A percentile compares a stretch with the other conserved stretches of the same genome.
Evolutionary conservation across 1,140 invertebrate genomes (phyloP).

Genomic region (Caenorhabditis remanei): DNA sequence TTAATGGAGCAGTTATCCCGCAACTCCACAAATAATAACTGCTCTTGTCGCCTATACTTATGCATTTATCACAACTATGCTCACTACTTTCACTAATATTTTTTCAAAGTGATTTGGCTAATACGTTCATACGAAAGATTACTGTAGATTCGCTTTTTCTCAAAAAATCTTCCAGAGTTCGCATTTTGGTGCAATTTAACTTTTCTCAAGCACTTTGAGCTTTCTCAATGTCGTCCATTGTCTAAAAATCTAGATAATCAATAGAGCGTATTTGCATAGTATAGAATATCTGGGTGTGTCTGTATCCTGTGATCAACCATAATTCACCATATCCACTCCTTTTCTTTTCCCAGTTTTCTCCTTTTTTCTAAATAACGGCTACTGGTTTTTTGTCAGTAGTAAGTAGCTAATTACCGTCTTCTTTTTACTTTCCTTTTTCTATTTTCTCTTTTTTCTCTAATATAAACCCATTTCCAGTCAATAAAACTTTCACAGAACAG

Average conservation of each 20-base stretch:
- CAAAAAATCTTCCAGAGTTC: too few species aligned
- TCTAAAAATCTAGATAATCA: too few species aligned
- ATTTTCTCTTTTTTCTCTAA: background rate
- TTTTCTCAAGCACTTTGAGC: too few species aligned
- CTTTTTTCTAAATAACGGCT: background rate
- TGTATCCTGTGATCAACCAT: conserved; percentile 11
- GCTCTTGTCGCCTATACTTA: conserved; percentile 16
- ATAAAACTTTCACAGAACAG: too few species aligned
- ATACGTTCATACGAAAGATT: too few species aligned
- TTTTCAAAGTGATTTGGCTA: background rate
- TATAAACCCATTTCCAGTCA: background rate
- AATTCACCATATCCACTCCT: background rate
- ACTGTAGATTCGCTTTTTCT: too few species aligned
- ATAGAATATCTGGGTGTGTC: background rate
- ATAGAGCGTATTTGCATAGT: too few species aligned
- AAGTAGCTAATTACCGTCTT: background rate
- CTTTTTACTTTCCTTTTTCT: background rate
- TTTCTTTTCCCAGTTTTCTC: background rate
- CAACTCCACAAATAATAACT: conserved; percentile 45
- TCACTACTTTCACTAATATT: conserved; percentile 15
- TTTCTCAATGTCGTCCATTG: too few species aligned
- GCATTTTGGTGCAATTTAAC: too few species aligned
- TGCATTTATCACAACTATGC: conserved; percentile 2
- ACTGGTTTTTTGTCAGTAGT: background rate
- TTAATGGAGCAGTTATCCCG: background rate